These are phyloP conservation scores for Montifringilla adamsi DNA, from an alignment of 2,113 vertebrate species.

Conservation along the genomic window DNA sequence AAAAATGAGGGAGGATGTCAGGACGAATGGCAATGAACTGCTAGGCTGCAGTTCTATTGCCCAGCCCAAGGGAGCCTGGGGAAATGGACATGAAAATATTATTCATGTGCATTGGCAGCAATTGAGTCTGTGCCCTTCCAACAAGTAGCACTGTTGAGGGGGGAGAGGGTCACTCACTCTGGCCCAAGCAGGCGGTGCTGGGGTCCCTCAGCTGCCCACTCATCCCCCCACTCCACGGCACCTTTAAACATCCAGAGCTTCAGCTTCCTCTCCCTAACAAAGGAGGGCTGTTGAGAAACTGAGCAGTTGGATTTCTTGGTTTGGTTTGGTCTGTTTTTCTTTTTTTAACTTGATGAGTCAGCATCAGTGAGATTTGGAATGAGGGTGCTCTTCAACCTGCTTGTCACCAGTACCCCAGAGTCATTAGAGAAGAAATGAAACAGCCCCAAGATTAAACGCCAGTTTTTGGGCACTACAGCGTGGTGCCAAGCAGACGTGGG, in stretches of 20 bases:
- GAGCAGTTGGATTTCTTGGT: neutral
- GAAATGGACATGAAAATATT: neutral
- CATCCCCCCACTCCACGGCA: neutral
- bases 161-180: neutral
- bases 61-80: neutral
- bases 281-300: neutral
- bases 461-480: fast-evolving
- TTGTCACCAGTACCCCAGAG: neutral
- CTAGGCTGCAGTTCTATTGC: neutral
- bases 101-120: fast-evolving
- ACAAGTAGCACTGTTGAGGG: fast-evolving
- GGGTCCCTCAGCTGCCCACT: neutral
- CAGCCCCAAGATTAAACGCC: neutral
- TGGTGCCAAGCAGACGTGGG: neutral
- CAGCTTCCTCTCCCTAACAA: neutral
- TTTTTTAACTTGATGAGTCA: neutral
- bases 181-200: fast-evolving
- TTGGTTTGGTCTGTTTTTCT: neutral
- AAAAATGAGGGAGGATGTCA: neutral
- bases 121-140: neutral
- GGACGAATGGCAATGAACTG: neutral
- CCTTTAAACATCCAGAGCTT: neutral
- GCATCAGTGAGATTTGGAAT: neutral
- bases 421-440: neutral
- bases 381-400: neutral